phyloP scores from a whole-genome alignment of 2,113 vertebrate species.

The Mastomys coucha region DNA sequence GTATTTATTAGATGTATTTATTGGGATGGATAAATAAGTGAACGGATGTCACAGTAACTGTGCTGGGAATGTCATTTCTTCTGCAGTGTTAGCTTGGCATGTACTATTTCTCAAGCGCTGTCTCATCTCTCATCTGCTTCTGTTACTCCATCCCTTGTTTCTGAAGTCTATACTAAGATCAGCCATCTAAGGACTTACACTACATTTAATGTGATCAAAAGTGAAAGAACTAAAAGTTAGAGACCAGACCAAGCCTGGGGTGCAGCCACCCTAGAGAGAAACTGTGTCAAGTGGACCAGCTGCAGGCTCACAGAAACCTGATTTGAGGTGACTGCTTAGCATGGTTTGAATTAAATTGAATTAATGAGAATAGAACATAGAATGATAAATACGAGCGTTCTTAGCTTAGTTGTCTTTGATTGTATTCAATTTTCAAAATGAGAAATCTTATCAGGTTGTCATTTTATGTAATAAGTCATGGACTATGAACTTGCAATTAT shows the following conservation, averaged over 20 bases:
- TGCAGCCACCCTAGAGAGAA: not conserved
- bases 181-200: not conserved
- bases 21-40: not conserved
- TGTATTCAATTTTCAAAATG: conserved; percentile 1
- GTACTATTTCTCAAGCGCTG: not conserved
- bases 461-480: conserved; percentile 11
- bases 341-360: conserved; percentile 5
- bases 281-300: not conserved
- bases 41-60: not conserved
- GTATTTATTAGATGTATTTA: not conserved
- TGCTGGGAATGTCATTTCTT: not conserved
- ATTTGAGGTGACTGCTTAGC: not conserved
- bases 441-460: not conserved
- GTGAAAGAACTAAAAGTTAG: not conserved
- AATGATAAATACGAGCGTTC: not conserved
- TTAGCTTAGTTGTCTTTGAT: conserved; percentile 44
- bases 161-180: not conserved
- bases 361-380: conserved; percentile 19
- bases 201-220: not conserved
- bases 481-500: conserved; percentile 73
- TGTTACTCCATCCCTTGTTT: not conserved
- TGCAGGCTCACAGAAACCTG: not conserved
- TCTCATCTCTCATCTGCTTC: not conserved
- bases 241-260: not conserved
- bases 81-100: not conserved